Evolutionary conservation across 23 tunicate species (phyloP).

Genomic region (Ascidia mentula): DNA sequence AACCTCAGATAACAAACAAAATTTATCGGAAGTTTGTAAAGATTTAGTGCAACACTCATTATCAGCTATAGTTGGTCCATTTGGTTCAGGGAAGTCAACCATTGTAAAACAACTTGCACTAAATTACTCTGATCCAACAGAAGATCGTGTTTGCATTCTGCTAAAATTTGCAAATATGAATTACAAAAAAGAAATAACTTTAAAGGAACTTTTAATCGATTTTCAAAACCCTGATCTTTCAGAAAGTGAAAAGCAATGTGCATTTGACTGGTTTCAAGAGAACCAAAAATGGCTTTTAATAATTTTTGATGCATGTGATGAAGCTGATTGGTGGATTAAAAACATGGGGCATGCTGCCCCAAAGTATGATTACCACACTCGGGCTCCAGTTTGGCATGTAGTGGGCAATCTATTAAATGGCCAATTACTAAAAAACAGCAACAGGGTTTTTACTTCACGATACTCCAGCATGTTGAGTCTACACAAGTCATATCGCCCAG

Average conservation of each 20-base stretch:
- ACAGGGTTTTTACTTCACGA: neutral
- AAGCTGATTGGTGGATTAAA: neutral
- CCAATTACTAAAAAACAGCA: neutral
- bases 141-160: neutral
- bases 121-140: neutral
- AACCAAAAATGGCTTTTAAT: neutral
- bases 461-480: neutral
- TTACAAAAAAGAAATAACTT: neutral
- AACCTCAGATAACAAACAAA: too few relatives aligned
- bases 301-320: slow-evolving; percentile 3
- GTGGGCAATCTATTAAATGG: neutral
- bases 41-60: too few relatives aligned
- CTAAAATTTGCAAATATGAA: neutral
- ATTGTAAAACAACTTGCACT: neutral
- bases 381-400: neutral
- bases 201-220: neutral
- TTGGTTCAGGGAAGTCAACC: neutral
- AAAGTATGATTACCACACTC: neutral
- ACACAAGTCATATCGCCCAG: neutral
- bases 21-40: too few relatives aligned
- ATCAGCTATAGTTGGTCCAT: neutral
- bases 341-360: neutral
- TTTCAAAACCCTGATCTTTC: neutral
- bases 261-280: neutral
- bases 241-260: neutral